Base-by-base conservation (phyloP, 1,140 invertebrate species). In the Drosophila aff. region DNA sequence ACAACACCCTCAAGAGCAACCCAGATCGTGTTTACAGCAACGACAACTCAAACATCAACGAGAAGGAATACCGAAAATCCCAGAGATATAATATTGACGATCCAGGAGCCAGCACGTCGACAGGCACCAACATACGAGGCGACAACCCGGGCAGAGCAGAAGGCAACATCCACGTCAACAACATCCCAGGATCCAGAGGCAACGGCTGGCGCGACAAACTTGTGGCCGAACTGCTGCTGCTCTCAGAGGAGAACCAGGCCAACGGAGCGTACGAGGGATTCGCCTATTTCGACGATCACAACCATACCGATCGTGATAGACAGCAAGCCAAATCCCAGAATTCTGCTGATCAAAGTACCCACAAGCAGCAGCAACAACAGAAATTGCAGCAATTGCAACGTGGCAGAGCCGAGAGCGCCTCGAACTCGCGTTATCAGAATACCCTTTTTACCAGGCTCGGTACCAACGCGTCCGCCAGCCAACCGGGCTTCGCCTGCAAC, bases 371-470 rank as follows among this genome's bases (percentile, higher is more conserved):
- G 38, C 41, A 76, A 41, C 72, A 59, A 11, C 60, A 79, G 31
- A 59, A 79, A 33, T 50, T 69, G 11, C 66, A 75, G 9, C 61
- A 78, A 49, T 41, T 67, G 43, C 82, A 82, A 23, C 76, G 63
- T 62, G 76, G 52, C 85, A 90, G 85, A 90, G 85, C 47, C 3
- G 65, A 85, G 55, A 26, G 40, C 76, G 85, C 85, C 85, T 90
- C 85, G 81, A 90, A 90, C 85, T 64, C 85, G 81, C 53, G 53
- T 85, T 67, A 89, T 90, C 36, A 87, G 82, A 82, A 83, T 92
- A 91, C 91, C 91, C 91, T 92, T 92, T 92, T 92, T 92, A 92
- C 91, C 91, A 91, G 83, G 91, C 53, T 82, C 83, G 83, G 82
- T 72, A 78, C 71, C 87, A 73, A 74, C 81, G 53, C 68, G 74